These are phyloP conservation scores for Aphaenogaster floridana DNA, from an alignment of 1,140 invertebrate species.

Conservation along the genomic window DNA sequence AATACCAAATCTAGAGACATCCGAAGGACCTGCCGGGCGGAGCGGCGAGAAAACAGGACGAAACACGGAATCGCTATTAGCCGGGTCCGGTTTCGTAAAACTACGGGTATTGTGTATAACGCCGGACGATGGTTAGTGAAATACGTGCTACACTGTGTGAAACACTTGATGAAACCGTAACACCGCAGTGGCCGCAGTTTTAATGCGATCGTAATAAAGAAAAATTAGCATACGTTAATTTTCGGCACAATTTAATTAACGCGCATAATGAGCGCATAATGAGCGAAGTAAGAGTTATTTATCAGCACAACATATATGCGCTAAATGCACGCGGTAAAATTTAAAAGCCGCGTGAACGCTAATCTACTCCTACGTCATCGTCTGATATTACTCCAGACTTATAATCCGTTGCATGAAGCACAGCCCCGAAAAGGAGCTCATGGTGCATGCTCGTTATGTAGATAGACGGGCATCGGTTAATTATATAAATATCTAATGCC, in stretches of 20 bases:
- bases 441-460: neutral
- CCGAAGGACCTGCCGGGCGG: neutral
- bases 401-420: neutral
- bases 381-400: neutral
- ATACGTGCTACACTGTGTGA: neutral
- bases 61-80: slow-evolving; percentile 47
- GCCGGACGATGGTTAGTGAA: neutral
- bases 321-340: neutral
- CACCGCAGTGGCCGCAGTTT: neutral
- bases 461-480: neutral
- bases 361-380: neutral
- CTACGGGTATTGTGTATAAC: neutral
- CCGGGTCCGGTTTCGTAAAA: slow-evolving; percentile 26
- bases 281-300: neutral
- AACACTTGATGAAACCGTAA: slow-evolving; percentile 3
- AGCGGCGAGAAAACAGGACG: slow-evolving; percentile 26
- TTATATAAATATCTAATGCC: slow-evolving; percentile 20
- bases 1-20: slow-evolving; percentile 24
- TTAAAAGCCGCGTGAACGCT: neutral
- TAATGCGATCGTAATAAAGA: neutral
- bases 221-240: neutral
- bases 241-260: neutral
- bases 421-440: neutral
- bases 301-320: neutral
- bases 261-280: neutral